A percentile compares a stretch with the other conserved stretches of the same genome.
These are phyloP conservation scores for Pelecanus crispus DNA, from an alignment of 2,113 vertebrate genomes.

Conservation along the genomic window DNA sequence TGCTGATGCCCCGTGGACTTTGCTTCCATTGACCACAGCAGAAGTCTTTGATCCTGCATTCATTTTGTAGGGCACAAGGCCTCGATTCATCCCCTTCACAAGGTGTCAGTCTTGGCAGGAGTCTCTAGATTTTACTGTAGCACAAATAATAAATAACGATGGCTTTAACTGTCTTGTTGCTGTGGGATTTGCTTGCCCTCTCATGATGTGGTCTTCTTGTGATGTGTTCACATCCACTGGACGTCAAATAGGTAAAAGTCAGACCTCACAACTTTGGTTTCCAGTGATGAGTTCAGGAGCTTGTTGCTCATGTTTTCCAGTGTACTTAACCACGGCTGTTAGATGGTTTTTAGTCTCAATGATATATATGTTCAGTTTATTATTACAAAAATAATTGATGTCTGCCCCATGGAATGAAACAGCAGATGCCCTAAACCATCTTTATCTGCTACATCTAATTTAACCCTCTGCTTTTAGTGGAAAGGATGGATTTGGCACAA, in stretches of 20 bases:
- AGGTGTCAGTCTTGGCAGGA: constrained; percentile 25
- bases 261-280: not conserved
- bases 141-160: not conserved
- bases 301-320: not conserved
- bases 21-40: not conserved
- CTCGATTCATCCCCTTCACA: not conserved
- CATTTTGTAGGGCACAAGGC: not conserved
- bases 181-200: not conserved
- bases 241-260: not conserved
- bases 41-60: not conserved
- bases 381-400: not conserved
- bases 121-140: not conserved
- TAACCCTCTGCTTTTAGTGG: not conserved
- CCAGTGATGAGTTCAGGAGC: not conserved
- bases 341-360: not conserved
- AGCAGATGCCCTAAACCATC: not conserved
- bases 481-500: not conserved
- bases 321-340: not conserved
- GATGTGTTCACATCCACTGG: not conserved
- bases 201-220: not conserved
- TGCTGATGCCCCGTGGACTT: not conserved
- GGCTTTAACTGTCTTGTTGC: not conserved
- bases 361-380: not conserved
- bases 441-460: not conserved
- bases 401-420: not conserved